Evolutionary conservation across 2,888 invertebrate genomes (phyloP).

Genomic region (Zootermopsis nevadensis): DNA sequence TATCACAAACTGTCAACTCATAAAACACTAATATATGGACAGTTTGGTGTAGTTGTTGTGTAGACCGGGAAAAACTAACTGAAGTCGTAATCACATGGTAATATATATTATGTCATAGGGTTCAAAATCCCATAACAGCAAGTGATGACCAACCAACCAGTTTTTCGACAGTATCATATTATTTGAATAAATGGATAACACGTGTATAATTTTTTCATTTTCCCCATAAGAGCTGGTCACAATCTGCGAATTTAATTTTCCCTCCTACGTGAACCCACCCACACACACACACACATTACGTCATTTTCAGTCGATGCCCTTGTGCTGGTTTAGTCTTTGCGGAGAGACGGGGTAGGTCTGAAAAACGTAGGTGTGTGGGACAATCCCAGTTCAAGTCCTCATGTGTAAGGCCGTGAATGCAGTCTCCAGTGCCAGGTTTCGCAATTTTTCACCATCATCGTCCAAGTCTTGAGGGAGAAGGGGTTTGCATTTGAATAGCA

Average conservation of each 20-base stretch:
- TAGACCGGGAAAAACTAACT: no score
- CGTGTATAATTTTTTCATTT: no score
- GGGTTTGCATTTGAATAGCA: background rate
- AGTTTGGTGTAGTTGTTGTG: background rate
- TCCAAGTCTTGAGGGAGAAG: background rate
- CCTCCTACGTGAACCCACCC: background rate
- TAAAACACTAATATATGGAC: background rate
- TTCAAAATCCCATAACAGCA: no score
- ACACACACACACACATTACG: background rate
- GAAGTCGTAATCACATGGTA: no score
- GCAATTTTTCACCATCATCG: slow-evolving; percentile 1
- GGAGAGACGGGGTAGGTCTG: background rate
- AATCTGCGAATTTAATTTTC: no score
- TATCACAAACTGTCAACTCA: background rate
- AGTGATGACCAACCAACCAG: no score
- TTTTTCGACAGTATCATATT: no score
- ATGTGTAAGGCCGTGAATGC: background rate
- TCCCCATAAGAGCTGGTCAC: no score
- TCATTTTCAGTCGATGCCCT: background rate
- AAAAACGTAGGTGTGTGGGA: background rate
- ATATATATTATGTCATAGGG: no score
- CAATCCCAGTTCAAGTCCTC: background rate
- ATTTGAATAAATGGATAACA: no score
- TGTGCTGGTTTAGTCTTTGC: background rate
- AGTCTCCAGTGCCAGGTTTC: background rate